Base-by-base conservation (phyloP, 1,140 invertebrate species). In the Drosophila mayri region DNA sequence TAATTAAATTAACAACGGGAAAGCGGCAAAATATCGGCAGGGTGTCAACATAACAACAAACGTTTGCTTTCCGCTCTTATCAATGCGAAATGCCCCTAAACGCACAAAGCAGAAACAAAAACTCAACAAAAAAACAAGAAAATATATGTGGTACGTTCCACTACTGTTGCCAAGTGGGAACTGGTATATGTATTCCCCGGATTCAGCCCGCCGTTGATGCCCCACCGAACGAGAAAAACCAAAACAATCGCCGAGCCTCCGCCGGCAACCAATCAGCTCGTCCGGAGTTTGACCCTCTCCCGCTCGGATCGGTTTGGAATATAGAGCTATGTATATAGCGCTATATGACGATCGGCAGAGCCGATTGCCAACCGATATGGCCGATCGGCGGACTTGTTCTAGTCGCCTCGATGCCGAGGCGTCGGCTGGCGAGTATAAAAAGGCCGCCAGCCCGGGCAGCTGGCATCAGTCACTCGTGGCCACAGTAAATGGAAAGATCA, bases 401-500 rank as follows among this genome's bases (percentile, higher is more conserved):
- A 77, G 85, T 79, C 81, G 78, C 47, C 78, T 87, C 82, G 83
- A 61, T 52, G 67, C 57, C 68, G 47, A 22, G 49, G 70, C 40
- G n/a, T 35, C 28, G 8, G 10, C 47, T 22, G 72, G 7, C 44
- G 77, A 49, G 81, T 92, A 92, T 92, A 92, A 82, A 92, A 92
- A 92, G 80, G 73, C 62, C 46, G 58, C 30, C 18, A 10, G 47
- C n/a, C 49, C 47, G 14, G 28, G 25, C 71, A 63, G 59, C 60
- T 64, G 75, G 63, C 85, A 91, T 92, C 85, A 92, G 91, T 92
- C 91, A 87, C 91, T 92, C 76, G 82, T 85, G 79, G 66, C 50
- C 76, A 72, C 85, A 92, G 91, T 92, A 92, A 85, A 92, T 92
- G 91, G 91, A 92, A 92, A 92, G 91, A 92, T 92, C 91, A 92